Evolutionary conservation across 2,797 vertebrate species (phyloP).

Genomic region (Vespertilio murinus): DNA sequence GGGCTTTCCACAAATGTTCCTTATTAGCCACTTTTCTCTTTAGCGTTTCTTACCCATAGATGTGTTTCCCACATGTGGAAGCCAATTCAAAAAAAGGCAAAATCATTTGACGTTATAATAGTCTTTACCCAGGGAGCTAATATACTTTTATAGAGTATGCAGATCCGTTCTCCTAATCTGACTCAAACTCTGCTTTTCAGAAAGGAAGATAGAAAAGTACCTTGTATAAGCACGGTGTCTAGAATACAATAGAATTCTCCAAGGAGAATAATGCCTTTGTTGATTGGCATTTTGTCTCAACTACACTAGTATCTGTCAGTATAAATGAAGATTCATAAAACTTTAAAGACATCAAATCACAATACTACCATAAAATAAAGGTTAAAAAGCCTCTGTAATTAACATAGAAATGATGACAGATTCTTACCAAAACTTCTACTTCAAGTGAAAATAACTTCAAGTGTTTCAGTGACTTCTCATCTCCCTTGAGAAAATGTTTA

Average conservation of each 20-base stretch:
- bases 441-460: neutral
- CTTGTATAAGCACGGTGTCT: neutral
- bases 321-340: constrained; percentile 13
- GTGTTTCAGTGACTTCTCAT: neutral
- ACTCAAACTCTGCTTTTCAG: neutral
- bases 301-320: neutral
- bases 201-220: neutral
- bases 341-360: neutral
- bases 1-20: neutral
- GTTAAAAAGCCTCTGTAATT: neutral
- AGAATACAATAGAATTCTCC: neutral
- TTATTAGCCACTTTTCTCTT: neutral
- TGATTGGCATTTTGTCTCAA: neutral
- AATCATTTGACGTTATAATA: neutral
- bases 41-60: neutral
- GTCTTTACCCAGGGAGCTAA: neutral
- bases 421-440: neutral
- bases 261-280: neutral
- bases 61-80: neutral
- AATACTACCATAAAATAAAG: neutral
- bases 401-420: neutral
- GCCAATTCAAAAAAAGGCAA: neutral
- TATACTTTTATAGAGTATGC: neutral
- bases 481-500: neutral
- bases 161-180: neutral